Base-by-base conservation (phyloP, 2,888 invertebrate genomes). In the Tubiluchus corallicola region DNA sequence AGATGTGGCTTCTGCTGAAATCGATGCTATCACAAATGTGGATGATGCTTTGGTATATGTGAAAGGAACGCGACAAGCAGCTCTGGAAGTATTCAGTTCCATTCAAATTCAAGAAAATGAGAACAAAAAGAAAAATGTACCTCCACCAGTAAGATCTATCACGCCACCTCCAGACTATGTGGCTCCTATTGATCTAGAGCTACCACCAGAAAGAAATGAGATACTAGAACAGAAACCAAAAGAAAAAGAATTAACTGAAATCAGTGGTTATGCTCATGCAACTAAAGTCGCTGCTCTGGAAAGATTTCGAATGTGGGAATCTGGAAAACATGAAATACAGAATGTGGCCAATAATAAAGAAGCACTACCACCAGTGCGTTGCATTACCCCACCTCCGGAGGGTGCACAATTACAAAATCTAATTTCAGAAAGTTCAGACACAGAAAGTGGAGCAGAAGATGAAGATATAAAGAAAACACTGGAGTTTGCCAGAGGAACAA, bases 331-430 rank as follows among this genome's bases (percentile, higher is more conserved):
- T n/a, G 29, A 29, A 9, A n/a, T 9, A 9, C 9, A 29, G 9
- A n/a, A 29, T n/a, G 29, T 9, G 9, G 29, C n/a, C 29, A 29
- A 9, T n/a, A n/a, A 29, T n/a, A n/a, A 29, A n/a, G 29, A n/a
- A n/a, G 29, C 29, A n/a, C 29, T 29, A 29, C 29, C 29, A n/a
- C 29, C 29, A n/a, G 9, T 29, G 29, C 29, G n/a, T n/a, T 29
- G 9, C 9, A 29, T 29, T n/a, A 29, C 29, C 9, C 29, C 29
- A n/a, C 29, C 29, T 9, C 29, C 29, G 29, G 29, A 29, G 9
- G 29, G 29, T n/a, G 29, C n/a, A n/a, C n/a, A n/a, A n/a, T n/a
- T n/a, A n/a, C n/a, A n/a, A n/a, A n/a, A n/a, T n/a, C n/a, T 29
- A n/a, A n/a, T 29, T n/a, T 29, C 29, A 29, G 29, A 29, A 9